Percentiles rank a stretch among this genome's conserved stretches.
phyloP scores from a whole-genome alignment of 2,888 invertebrate species.

The Archips xylosteana region DNA sequence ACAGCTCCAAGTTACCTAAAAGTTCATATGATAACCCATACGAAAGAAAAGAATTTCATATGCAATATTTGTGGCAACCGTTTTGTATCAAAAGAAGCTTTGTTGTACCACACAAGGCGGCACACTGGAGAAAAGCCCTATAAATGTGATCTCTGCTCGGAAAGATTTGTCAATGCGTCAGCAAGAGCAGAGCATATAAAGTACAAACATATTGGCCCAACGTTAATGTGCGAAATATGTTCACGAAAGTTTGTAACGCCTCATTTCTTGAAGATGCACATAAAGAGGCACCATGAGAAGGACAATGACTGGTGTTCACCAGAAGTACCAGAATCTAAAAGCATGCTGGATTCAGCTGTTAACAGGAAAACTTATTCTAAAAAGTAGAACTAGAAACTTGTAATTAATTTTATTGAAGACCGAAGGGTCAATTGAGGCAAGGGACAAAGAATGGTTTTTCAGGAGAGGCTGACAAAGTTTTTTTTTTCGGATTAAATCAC shows the following conservation, averaged over 20 bases:
- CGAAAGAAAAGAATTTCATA: constrained; percentile 74
- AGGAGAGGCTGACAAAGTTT: too few relatives aligned
- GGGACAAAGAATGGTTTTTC: too few relatives aligned
- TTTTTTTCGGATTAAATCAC: too few relatives aligned
- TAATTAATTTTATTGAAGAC: too few relatives aligned
- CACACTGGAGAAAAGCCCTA: constrained; percentile 80
- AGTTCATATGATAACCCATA: constrained; percentile 75
- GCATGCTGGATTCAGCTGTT: not conserved
- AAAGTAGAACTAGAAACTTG: not conserved
- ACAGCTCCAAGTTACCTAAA: constrained; percentile 78
- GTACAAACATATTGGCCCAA: constrained; percentile 75
- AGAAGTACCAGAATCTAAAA: constrained; percentile 58
- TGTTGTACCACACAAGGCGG: constrained; percentile 73
- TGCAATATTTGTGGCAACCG: constrained; percentile 68
- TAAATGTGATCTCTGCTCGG: constrained; percentile 68
- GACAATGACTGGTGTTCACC: constrained; percentile 62
- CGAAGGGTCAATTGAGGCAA: too few relatives aligned
- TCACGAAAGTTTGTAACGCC: constrained; percentile 74
- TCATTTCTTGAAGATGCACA: constrained; percentile 71
- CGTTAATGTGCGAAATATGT: constrained; percentile 72
- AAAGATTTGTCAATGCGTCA: constrained; percentile 77
- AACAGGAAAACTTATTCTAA: constrained; percentile 2
- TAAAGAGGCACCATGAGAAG: constrained; percentile 72
- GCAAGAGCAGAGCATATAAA: constrained; percentile 78
- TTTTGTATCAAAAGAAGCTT: constrained; percentile 77